Evolutionary conservation across 1,140 invertebrate species (phyloP).

Genomic region (Formica exsecta): DNA sequence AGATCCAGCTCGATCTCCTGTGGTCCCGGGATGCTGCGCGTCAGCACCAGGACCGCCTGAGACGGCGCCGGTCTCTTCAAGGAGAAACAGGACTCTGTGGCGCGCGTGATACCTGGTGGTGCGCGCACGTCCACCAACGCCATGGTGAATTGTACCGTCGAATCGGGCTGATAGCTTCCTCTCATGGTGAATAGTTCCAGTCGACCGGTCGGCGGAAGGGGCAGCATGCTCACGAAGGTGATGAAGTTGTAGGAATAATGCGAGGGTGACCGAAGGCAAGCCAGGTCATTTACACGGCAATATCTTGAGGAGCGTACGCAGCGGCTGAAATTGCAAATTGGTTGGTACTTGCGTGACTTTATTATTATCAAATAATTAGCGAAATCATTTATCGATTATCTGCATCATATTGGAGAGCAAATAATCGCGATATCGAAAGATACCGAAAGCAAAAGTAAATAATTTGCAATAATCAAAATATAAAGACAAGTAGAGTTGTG

Average conservation of each 20-base stretch:
- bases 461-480: too few relatives aligned
- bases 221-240: slow-evolving; percentile 94
- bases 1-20: slow-evolving; percentile 96
- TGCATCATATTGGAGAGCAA: neutral
- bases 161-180: slow-evolving; percentile 90
- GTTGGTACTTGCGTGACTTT: neutral
- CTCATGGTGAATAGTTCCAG: slow-evolving; percentile 95
- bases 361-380: neutral
- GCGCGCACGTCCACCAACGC: slow-evolving; percentile 89
- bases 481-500: too few relatives aligned
- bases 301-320: slow-evolving; percentile 91
- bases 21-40: slow-evolving; percentile 92
- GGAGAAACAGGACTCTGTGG: slow-evolving; percentile 90
- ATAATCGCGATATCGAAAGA: neutral
- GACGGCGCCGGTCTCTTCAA: slow-evolving; percentile 87
- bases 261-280: slow-evolving; percentile 92
- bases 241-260: slow-evolving; percentile 97
- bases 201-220: slow-evolving; percentile 89
- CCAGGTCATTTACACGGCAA: slow-evolving; percentile 90
- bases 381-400: neutral
- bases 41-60: slow-evolving; percentile 91
- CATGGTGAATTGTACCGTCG: slow-evolving; percentile 92
- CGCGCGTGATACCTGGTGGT: slow-evolving; percentile 88
- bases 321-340: slow-evolving; percentile 88
- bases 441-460: too few relatives aligned